These are phyloP conservation scores for Cepaea nemoralis DNA, from an alignment of 1,140 invertebrate species.

Conservation along the genomic window DNA sequence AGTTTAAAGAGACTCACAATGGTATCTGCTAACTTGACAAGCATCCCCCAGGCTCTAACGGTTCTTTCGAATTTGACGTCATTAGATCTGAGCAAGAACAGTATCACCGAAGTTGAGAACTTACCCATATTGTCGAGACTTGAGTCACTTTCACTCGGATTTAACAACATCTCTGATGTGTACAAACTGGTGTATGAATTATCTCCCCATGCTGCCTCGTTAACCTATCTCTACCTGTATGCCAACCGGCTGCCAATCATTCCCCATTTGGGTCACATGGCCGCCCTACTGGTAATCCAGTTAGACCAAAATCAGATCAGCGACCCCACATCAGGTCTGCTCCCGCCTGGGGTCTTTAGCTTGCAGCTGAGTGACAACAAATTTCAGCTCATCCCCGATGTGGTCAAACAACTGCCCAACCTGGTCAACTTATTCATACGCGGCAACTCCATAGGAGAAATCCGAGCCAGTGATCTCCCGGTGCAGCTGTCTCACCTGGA, in stretches of 20 bases:
- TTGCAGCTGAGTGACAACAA: not conserved
- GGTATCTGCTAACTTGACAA: not conserved
- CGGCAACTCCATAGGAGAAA: not conserved
- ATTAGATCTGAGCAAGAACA: not conserved
- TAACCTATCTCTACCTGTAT: not conserved
- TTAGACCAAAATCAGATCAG: not conserved
- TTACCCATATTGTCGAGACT: not conserved
- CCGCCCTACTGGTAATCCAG: conserved; percentile 61
- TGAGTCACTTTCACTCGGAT: not conserved
- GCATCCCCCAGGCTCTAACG: not conserved
- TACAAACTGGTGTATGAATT: not conserved
- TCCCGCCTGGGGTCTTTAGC: not conserved
- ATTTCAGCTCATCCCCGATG: not conserved
- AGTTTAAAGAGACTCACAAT: not conserved
- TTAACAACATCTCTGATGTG: not conserved
- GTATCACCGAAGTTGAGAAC: not conserved
- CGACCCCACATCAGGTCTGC: not conserved
- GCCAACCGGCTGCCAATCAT: not conserved
- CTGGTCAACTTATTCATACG: not conserved
- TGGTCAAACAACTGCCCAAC: not conserved
- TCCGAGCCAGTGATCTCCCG: not conserved
- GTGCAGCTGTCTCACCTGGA: not conserved
- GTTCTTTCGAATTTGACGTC: not conserved
- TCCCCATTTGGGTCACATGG: not conserved
- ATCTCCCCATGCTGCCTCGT: not conserved